Evolutionary conservation across 92 coral and sea anemone species (phyloP).

Genomic region (Palythoa heliodiscus): DNA sequence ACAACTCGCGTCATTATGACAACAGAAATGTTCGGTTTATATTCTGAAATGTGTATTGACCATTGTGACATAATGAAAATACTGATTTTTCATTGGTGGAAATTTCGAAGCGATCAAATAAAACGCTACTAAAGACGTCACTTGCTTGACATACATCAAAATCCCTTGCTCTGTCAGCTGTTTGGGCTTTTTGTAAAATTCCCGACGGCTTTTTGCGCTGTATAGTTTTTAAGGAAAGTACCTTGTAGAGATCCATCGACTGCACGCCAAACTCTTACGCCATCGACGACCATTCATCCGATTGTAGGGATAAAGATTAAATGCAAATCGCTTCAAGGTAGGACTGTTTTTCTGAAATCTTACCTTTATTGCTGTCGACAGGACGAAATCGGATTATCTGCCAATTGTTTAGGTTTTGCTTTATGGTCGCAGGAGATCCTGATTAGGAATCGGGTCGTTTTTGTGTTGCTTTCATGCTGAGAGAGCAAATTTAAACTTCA

Average conservation of each 20-base stretch:
- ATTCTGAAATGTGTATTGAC: neutral
- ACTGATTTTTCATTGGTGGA: slow-evolving; percentile 13
- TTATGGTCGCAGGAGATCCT: neutral
- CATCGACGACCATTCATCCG: neutral
- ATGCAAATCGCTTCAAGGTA: neutral
- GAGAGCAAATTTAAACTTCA: neutral
- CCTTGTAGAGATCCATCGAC: neutral
- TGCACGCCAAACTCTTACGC: neutral
- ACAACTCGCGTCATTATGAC: slow-evolving; percentile 11
- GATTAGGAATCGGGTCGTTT: neutral
- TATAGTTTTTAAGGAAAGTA: neutral
- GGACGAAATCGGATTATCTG: slow-evolving; percentile 18
- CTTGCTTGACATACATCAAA: neutral
- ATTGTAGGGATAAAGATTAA: slow-evolving; percentile 4
- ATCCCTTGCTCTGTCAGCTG: slow-evolving; percentile 10
- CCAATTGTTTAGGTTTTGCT: slow-evolving; percentile 1
- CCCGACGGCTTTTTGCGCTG: neutral
- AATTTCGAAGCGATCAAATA: neutral
- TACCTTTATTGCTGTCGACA: neutral
- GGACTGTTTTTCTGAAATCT: neutral
- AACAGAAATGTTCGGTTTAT: neutral
- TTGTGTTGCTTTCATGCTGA: neutral
- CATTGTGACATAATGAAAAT: neutral
- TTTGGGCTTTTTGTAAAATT: neutral
- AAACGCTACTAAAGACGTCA: slow-evolving; percentile 13